phyloP scores from a whole-genome alignment of 2,888 invertebrate genomes.

The Catocala nupta region DNA sequence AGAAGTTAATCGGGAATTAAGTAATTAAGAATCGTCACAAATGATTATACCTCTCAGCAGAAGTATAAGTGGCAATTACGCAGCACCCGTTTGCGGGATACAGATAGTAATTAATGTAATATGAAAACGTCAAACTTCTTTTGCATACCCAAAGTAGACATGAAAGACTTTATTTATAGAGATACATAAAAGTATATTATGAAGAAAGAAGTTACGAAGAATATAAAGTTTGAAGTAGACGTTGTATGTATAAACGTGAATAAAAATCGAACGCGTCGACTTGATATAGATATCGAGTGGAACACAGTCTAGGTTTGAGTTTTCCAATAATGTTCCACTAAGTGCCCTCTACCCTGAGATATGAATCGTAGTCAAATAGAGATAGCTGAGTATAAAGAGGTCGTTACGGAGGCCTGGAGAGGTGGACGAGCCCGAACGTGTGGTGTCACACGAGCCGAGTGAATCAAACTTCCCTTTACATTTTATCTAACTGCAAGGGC shows the following conservation, averaged over 20 bases:
- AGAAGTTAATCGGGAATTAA: constrained; percentile 67
- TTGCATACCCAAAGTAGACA: constrained; percentile 11
- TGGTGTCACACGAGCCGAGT: constrained; percentile 74
- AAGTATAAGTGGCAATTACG: constrained; percentile 54
- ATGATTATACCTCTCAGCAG: constrained; percentile 54
- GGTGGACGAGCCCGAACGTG: constrained; percentile 64
- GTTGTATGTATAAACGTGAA: constrained; percentile 34
- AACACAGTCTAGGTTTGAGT: constrained; percentile 66
- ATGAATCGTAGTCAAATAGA: constrained; percentile 83
- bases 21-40: constrained; percentile 66
- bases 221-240: constrained; percentile 17
- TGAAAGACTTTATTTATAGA: constrained; percentile 16
- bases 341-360: constrained; percentile 75
- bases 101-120: constrained; percentile 50
- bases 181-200: constrained; percentile 12
- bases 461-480: constrained; percentile 84
- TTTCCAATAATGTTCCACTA: constrained; percentile 78
- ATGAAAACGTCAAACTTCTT: constrained; percentile 37
- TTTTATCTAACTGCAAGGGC: constrained; percentile 85
- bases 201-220: constrained; percentile 11
- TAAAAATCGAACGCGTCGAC: constrained; percentile 34
- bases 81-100: constrained; percentile 50
- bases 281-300: constrained; percentile 45
- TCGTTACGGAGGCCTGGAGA: constrained; percentile 72
- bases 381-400: constrained; percentile 78